These are phyloP conservation scores for Drosophila pegasa DNA, from an alignment of 2,888 invertebrate species.

Conservation along the genomic window DNA sequence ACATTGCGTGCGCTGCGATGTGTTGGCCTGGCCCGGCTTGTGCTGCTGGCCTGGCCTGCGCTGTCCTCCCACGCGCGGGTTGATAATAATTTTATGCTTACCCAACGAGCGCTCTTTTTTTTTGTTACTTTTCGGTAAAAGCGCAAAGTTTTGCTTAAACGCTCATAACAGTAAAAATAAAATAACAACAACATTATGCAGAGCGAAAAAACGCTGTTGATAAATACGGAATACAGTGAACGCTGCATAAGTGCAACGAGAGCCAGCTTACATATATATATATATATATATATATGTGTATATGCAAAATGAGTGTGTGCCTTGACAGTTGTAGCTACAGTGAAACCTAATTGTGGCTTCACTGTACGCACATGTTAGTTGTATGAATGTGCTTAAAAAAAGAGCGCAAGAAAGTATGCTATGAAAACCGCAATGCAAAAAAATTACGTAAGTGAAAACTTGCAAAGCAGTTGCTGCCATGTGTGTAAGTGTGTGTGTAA, in stretches of 20 bases:
- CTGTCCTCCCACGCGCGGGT: constrained; percentile 52
- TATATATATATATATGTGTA: neutral
- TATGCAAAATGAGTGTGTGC: neutral
- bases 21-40: constrained; percentile 26
- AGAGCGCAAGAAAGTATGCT: constrained; percentile 43
- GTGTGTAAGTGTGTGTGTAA: constrained; percentile 5
- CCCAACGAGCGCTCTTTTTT: constrained; percentile 62
- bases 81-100: constrained; percentile 78
- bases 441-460: constrained; percentile 68
- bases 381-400: constrained; percentile 8
- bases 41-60: constrained; percentile 7
- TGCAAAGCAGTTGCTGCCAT: constrained; percentile 16
- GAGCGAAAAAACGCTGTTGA: constrained; percentile 11
- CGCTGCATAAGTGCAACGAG: constrained; percentile 6
- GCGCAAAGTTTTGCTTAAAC: constrained; percentile 74
- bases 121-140: constrained; percentile 32
- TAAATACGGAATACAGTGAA: constrained; percentile 22
- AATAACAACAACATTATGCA: constrained; percentile 39
- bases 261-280: no score
- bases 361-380: constrained; percentile 14
- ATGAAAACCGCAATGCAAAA: constrained; percentile 59
- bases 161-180: constrained; percentile 74
- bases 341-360: neutral
- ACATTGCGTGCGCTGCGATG: constrained; percentile 62
- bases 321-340: neutral